Evolutionary conservation across 2,888 invertebrate genomes (phyloP).

Genomic region (Dione vanillae): DNA sequence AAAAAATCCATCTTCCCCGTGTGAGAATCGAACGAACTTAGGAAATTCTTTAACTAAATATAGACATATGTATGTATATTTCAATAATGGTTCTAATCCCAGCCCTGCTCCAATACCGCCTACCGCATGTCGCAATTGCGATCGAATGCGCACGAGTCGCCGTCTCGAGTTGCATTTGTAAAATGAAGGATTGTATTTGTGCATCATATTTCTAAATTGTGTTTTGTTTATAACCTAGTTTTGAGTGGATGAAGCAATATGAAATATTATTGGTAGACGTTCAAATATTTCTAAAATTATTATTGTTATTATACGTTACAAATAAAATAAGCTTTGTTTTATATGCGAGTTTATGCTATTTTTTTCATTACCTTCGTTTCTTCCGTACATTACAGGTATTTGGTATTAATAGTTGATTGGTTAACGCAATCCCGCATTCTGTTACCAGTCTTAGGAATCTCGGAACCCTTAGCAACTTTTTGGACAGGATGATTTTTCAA

Average conservation of each 20-base stretch:
- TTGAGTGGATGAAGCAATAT: neutral
- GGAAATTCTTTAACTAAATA: neutral
- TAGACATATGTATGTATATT: neutral
- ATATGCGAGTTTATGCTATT: too few relatives aligned
- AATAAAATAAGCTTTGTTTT: too few relatives aligned
- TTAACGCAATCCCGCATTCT: too few relatives aligned
- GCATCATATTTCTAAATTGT: conserved; percentile 33
- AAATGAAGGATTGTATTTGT: conserved; percentile 39
- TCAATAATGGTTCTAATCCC: neutral
- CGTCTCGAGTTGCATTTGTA: conserved; percentile 45
- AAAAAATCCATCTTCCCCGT: too few relatives aligned
- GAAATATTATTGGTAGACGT: conserved; percentile 7
- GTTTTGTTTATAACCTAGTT: conserved; percentile 26
- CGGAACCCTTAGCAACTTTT: too few relatives aligned
- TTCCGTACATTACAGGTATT: too few relatives aligned
- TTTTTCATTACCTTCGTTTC: too few relatives aligned
- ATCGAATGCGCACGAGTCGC: conserved; percentile 43
- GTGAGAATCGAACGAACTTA: too few relatives aligned
- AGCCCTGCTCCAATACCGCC: conserved; percentile 26
- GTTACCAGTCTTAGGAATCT: too few relatives aligned
- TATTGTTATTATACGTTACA: neutral
- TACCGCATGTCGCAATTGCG: conserved; percentile 42
- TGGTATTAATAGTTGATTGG: too few relatives aligned
- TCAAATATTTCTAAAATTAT: neutral
- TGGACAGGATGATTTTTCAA: too few relatives aligned